Percentiles rank a stretch among this genome's conserved stretches.
phyloP scores from a whole-genome alignment of 2,113 vertebrate genomes.

The Colaptes auratus region DNA sequence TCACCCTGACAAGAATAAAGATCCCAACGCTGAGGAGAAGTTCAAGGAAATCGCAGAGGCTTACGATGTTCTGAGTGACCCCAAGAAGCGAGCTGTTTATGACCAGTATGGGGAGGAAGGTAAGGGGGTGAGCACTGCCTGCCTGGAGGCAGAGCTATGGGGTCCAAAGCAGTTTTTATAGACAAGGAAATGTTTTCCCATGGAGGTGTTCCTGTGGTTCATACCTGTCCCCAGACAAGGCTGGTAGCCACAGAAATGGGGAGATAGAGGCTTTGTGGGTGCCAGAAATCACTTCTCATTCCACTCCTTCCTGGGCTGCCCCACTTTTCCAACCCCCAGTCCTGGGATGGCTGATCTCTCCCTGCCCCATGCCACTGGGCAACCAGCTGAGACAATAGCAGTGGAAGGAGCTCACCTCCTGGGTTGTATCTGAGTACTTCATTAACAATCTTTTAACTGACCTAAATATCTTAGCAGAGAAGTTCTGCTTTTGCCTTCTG shows the following conservation, averaged over 20 bases:
- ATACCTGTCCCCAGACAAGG: neutral
- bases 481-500: neutral
- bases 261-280: neutral
- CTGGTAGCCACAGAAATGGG: neutral
- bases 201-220: neutral
- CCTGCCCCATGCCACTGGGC: fast-evolving
- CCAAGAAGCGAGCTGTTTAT: constrained; percentile 93
- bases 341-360: neutral
- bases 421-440: neutral
- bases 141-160: fast-evolving
- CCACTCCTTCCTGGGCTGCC: fast-evolving
- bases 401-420: neutral
- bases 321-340: neutral
- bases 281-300: neutral
- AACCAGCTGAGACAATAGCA: fast-evolving
- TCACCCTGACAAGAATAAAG: constrained; percentile 98
- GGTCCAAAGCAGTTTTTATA: neutral
- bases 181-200: neutral
- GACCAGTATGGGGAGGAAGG: constrained; percentile 99
- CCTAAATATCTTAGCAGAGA: neutral
- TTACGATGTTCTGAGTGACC: constrained; percentile 97
- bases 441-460: neutral
- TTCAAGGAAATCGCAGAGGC: constrained; percentile 98
- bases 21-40: constrained; percentile 92
- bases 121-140: constrained; percentile 58